Evolutionary conservation across 2,797 vertebrate species (phyloP).

Genomic region (Pangasius macronema): DNA sequence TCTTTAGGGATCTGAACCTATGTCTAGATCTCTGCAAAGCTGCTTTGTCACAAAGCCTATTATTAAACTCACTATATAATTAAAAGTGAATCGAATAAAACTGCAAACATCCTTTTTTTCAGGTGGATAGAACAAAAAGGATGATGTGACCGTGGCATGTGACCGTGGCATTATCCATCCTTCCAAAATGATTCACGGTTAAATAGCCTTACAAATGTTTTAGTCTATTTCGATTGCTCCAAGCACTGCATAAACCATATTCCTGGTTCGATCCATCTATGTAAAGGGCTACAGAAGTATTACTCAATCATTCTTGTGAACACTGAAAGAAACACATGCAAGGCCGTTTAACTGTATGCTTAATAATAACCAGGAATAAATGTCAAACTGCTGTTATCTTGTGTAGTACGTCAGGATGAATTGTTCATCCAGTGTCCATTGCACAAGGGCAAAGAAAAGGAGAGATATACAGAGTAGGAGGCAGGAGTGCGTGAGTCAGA

Average conservation of each 20-base stretch:
- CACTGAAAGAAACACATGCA: background rate
- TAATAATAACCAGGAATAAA: background rate
- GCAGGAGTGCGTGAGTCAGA: background rate
- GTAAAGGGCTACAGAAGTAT: background rate
- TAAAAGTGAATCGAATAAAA: background rate
- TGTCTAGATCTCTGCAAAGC: background rate
- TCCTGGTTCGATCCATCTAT: background rate
- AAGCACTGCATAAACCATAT: background rate
- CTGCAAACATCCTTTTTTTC: background rate
- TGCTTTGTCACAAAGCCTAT: background rate
- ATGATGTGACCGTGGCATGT: background rate
- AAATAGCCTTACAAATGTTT: background rate
- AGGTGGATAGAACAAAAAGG: background rate
- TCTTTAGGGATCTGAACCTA: background rate
- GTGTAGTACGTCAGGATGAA: background rate
- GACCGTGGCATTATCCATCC: background rate
- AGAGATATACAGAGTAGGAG: background rate
- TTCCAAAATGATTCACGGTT: background rate
- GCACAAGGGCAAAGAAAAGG: background rate
- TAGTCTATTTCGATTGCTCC: no score
- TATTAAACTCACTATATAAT: background rate
- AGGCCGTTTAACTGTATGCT: background rate
- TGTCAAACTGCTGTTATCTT: background rate
- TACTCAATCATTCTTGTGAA: background rate
- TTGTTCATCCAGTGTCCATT: background rate